Evolutionary conservation across 2,113 vertebrate species (phyloP).

Genomic region (Merops nubicus): DNA sequence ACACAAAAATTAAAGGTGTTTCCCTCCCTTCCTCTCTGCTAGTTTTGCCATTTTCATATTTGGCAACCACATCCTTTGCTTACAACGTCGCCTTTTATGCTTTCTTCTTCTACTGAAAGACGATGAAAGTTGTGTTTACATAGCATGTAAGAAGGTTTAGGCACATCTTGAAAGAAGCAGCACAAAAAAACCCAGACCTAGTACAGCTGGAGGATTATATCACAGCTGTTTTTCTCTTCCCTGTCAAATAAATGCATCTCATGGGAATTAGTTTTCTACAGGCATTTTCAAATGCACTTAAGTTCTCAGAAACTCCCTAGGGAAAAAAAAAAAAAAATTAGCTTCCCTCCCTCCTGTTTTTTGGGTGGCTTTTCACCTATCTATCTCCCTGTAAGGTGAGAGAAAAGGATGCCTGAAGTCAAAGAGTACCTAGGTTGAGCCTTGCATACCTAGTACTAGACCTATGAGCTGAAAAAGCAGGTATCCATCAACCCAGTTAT

Average conservation of each 20-base stretch:
- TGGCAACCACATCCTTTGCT: background rate
- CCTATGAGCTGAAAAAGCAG: background rate
- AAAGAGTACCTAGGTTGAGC: background rate
- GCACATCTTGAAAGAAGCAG: background rate
- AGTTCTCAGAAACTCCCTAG: background rate
- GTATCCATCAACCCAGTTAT: background rate
- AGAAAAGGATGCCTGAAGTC: background rate
- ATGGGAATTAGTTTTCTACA: slow-evolving; percentile 1
- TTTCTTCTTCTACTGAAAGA: background rate
- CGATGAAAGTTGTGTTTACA: background rate
- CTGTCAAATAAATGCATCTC: background rate
- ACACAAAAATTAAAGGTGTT: background rate
- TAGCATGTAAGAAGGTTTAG: background rate
- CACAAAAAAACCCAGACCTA: background rate
- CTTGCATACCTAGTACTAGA: background rate
- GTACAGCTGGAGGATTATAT: background rate
- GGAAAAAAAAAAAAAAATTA: background rate
- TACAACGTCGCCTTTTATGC: background rate
- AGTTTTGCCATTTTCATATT: background rate
- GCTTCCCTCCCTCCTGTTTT: background rate
- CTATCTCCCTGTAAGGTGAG: background rate
- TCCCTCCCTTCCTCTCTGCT: background rate
- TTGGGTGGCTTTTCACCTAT: background rate
- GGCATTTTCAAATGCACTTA: background rate
- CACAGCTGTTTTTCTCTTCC: slow-evolving; percentile 1